Evolutionary conservation across 2,797 vertebrate species (phyloP), one percentile per base, ranked within the genome.

Genomic region (Sebastes oblongus): DNA sequence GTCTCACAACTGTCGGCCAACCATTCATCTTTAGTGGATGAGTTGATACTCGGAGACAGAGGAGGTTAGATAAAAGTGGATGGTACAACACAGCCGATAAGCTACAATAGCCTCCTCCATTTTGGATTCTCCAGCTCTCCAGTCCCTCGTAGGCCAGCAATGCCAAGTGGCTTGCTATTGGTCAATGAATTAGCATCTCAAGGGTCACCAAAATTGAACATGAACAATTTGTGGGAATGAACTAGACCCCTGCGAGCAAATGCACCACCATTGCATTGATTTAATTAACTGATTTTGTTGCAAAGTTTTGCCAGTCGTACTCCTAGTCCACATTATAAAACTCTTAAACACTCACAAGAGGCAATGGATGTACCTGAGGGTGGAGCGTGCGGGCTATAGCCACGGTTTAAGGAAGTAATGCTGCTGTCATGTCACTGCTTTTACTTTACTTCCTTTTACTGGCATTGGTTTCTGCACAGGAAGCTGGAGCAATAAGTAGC

Each of bases 401-500:
- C 25, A 52, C 12, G 25, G 32, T 46, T 14, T 16, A 24, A 24
- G 14, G 34, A 78, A 55, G 32, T 24, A 9, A 34, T 55, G 7
- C 69, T 16, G 2, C n/a, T 62, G 20, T 55, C 30, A 32, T 27
- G 11, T 8, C 50, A 6, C 42, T 22, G 50, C 42, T 65, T 78
- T 58, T 20, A 50, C 46, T 50, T 50, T 20, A 20, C 32, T 25
- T 50, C 20, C 42, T 78, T 75, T 52, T 50, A 30, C 22, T 56
- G 64, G 61, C 61, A 4, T 25, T 65, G 13, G 65, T 78, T 18
- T 82, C 46, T 60, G 72, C 68, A 65, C 29, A 70, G 64, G 66
- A 77, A 74, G 75, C 66, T 66, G 77, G 50, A 77, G 50, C 65
- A 71, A 64, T 74, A 78, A 85, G 66, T 30, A 67, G 36, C 24